Conservation (phyloP, 2,888 invertebrate genomes). For the Philonicus albiceps region DNA sequence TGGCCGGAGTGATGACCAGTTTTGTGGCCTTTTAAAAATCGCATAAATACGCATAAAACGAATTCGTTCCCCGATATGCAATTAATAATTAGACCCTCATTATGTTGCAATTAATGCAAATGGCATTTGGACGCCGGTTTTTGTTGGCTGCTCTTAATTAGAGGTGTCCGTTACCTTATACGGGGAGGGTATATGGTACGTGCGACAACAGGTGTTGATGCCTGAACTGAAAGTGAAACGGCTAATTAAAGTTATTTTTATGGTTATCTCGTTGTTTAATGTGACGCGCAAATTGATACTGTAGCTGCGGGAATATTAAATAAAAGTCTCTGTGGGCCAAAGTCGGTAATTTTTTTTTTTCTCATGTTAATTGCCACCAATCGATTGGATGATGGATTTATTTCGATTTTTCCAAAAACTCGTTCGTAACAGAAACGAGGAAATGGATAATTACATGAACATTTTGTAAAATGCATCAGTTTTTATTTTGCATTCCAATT, state of each 20-base stretch:
- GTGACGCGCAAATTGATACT: background rate
- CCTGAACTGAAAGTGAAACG: conserved; percentile 45
- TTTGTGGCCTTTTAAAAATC: conserved; percentile 26
- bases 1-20: conserved; percentile 28
- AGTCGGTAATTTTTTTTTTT: conserved; percentile 1
- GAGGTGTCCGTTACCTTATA: conserved; percentile 43
- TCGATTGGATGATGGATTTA: background rate
- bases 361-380: background rate
- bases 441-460: background rate
- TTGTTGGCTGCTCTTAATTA: conserved; percentile 45
- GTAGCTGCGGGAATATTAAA: conserved; percentile 20
- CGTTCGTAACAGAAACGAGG: background rate
- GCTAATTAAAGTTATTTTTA: conserved; percentile 49
- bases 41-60: conserved; percentile 25
- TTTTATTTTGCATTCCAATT: background rate
- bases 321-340: background rate
- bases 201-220: conserved; percentile 47
- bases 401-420: background rate
- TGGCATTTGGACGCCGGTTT: conserved; percentile 44
- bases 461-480: background rate
- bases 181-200: conserved; percentile 41
- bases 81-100: conserved; percentile 49
- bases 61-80: conserved; percentile 45
- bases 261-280: conserved; percentile 40
- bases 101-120: conserved; percentile 49